Evolutionary conservation across 1,140 invertebrate genomes (phyloP).

Genomic region (Drosophila arawakana): DNA sequence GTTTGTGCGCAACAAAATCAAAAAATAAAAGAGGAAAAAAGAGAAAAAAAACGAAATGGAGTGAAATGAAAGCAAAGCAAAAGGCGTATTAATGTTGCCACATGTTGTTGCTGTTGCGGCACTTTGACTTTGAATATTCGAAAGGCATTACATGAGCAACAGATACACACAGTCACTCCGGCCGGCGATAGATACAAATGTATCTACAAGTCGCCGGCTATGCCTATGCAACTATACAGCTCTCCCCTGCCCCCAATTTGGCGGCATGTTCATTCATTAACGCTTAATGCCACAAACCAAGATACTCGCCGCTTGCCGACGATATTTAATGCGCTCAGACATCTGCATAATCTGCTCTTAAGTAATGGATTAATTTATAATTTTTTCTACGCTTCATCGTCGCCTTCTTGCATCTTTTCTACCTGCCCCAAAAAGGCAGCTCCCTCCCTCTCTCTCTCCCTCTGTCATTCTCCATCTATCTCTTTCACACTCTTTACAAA

Average conservation of each 20-base stretch:
- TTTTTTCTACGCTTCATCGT: conserved; percentile 46
- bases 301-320: conserved; percentile 15
- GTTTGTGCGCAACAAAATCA: conserved; percentile 40
- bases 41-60: conserved; percentile 20
- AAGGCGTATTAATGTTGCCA: conserved; percentile 38
- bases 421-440: conserved; percentile 31
- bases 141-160: conserved; percentile 30
- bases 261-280: conserved; percentile 59
- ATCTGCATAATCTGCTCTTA: conserved; percentile 71
- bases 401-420: conserved; percentile 6
- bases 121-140: conserved; percentile 50
- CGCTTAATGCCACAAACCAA: conserved; percentile 49
- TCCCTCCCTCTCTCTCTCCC: neutral
- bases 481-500: conserved; percentile 46
- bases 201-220: conserved; percentile 14
- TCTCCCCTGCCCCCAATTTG: conserved; percentile 15
- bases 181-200: conserved; percentile 7
- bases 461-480: neutral
- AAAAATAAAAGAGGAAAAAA: conserved; percentile 30
- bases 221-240: neutral
- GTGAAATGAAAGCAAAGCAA: conserved; percentile 36
- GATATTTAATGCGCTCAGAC: conserved; percentile 68
- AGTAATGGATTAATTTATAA: conserved; percentile 80
- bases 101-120: conserved; percentile 39
- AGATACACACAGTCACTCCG: neutral